Base-by-base conservation (phyloP, 2,113 vertebrate genomes). In the Fregata magnificens region DNA sequence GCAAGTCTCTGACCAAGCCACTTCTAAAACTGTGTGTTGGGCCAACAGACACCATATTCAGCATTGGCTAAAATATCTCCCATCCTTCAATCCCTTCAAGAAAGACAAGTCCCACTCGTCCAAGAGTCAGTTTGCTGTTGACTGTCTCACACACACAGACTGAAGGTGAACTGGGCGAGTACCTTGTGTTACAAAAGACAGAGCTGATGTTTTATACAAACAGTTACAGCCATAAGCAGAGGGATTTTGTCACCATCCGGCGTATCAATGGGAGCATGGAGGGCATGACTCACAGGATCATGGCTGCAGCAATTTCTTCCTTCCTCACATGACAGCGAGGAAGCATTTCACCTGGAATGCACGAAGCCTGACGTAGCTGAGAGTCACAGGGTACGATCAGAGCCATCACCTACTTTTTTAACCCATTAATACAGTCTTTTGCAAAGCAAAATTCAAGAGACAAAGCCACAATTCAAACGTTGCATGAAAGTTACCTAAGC, bases 221-320 rank as follows among this genome's bases (percentile, higher is more conserved):
- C 32, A 40, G 32, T 11, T 38, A 31, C 42, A 74, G 24, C 36
- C 8, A 9, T 2, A 40, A 62, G 49, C 42, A 45, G 36, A 74
- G 55, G 42, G 42, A 24, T 80, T 89, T 73, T 2, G 2, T 36
- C 62, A 61, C 49, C 24, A 28, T 5, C 7, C 3, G 0, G 11
- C 2, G 0, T 17, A 16, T 11, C 13, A 10, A 4, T 2, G 16
- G 31, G 17, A 80, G 47, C 2, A 0, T 1, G 11, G 12, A 49
- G 19, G 32, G 36, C 20, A 22, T 4, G 31, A 32, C 1, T 3
- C 13, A 17, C 2, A 2, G 56, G 34, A 45, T 45, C 9, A 4
- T 2, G 29, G 71, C 44, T 50, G 44, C 65, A 25, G 38, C 2
- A 1, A n/a, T 40, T 24, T n/a, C 38, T 45, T 40, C 58, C 59